phyloP scores from a whole-genome alignment of 2,797 vertebrate genomes.

The Chiloscyllium punctatum region DNA sequence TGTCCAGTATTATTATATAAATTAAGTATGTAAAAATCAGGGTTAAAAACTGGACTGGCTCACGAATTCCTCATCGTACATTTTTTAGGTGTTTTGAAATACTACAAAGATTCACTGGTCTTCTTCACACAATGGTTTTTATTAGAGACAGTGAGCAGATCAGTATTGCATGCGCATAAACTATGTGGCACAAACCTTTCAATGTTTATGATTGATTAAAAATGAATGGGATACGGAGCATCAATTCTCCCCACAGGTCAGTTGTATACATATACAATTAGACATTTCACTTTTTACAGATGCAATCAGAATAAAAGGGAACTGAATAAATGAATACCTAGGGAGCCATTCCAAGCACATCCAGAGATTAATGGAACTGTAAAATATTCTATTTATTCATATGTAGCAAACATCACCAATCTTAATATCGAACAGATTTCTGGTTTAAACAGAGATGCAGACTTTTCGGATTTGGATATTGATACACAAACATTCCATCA shows the following conservation, averaged over 20 bases:
- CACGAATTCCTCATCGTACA: neutral
- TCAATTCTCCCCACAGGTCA: neutral
- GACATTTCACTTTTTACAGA: neutral
- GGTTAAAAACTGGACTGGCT: neutral
- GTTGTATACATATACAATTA: neutral
- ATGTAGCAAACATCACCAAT: neutral
- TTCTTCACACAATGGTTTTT: neutral
- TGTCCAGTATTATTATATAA: neutral
- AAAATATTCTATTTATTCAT: neutral
- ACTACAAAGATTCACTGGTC: neutral
- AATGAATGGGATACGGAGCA: neutral
- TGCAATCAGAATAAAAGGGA: neutral
- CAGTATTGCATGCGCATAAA: neutral
- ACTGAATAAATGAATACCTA: neutral
- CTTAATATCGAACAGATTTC: neutral
- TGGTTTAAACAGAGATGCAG: neutral
- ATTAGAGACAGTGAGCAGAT: neutral
- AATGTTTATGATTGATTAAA: neutral
- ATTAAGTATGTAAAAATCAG: neutral
- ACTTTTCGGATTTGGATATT: neutral
- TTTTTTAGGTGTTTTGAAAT: neutral
- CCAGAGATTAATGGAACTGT: neutral
- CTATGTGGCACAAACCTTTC: neutral
- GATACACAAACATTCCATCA: neutral
- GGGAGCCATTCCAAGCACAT: neutral